phyloP scores from a whole-genome alignment of 2,888 invertebrate genomes.

The Prosopocoilus inquinatus region DNA sequence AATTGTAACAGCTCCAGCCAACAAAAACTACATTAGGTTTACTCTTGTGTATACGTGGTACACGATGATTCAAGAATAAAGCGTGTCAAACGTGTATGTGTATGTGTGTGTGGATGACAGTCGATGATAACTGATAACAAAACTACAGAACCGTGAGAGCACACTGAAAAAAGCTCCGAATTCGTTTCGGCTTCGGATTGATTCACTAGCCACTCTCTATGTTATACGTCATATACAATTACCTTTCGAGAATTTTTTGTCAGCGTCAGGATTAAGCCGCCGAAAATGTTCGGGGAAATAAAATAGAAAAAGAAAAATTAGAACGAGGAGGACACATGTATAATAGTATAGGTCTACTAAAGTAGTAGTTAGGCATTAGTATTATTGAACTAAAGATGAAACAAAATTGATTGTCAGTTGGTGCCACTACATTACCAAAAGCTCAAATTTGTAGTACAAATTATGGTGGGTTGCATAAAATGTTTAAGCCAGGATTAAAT shows the following conservation, averaged over 20 bases:
- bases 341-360: too few species aligned
- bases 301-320: slow-evolving; percentile 9
- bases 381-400: too few species aligned
- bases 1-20: too few species aligned
- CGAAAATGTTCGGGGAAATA: slow-evolving; percentile 7
- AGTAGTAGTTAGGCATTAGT: too few species aligned
- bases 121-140: neutral
- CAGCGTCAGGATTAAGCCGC: slow-evolving; percentile 33
- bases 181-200: neutral
- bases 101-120: neutral
- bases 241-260: slow-evolving; percentile 29
- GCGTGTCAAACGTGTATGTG: neutral
- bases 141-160: slow-evolving; percentile 1
- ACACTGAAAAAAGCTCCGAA: neutral
- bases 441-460: too few species aligned
- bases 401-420: too few species aligned
- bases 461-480: too few species aligned
- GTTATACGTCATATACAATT: slow-evolving; percentile 16
- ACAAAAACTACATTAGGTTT: too few species aligned
- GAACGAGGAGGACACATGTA: slow-evolving; percentile 11
- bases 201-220: slow-evolving; percentile 3
- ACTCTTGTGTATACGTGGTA: too few species aligned
- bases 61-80: too few species aligned
- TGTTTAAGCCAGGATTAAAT: too few species aligned
- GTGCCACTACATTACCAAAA: too few species aligned